phyloP scores from a whole-genome alignment of 2,888 invertebrate genomes.

The Scelioninae gen. 2 region DNA sequence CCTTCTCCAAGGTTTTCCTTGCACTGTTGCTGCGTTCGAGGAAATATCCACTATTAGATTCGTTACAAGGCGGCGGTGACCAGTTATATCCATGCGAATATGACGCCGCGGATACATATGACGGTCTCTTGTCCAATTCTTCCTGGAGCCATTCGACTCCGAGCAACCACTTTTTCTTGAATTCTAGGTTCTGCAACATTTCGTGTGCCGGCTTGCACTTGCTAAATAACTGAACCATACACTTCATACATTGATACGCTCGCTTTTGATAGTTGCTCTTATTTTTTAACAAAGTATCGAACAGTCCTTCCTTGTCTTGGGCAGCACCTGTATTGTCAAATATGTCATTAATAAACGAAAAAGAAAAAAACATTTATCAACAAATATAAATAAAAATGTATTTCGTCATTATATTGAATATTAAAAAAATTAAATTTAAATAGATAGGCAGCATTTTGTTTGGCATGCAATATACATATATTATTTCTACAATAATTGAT shows the following conservation, averaged over 20 bases:
- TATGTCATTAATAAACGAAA: no score
- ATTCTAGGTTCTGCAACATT: conserved; percentile 85
- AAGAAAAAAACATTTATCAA: no score
- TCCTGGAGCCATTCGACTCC: conserved; percentile 97
- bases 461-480: no score
- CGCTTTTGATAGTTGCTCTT: conserved; percentile 97
- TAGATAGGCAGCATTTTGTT: no score
- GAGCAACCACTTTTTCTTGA: conserved; percentile 90
- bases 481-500: no score
- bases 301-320: conserved; percentile 92
- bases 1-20: conserved; percentile 88
- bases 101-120: conserved; percentile 79
- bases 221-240: conserved; percentile 92
- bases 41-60: conserved; percentile 95
- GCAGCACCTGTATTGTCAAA: conserved; percentile 78
- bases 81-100: conserved; percentile 94
- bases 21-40: conserved; percentile 96
- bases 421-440: no score
- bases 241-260: conserved; percentile 97
- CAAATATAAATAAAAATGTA: no score
- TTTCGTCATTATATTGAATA: no score
- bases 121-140: conserved; percentile 86
- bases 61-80: conserved; percentile 94
- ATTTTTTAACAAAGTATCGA: conserved; percentile 93
- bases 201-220: conserved; percentile 88